Base-by-base conservation (phyloP, 2,888 invertebrate genomes). In the Euplagia quadripunctaria region DNA sequence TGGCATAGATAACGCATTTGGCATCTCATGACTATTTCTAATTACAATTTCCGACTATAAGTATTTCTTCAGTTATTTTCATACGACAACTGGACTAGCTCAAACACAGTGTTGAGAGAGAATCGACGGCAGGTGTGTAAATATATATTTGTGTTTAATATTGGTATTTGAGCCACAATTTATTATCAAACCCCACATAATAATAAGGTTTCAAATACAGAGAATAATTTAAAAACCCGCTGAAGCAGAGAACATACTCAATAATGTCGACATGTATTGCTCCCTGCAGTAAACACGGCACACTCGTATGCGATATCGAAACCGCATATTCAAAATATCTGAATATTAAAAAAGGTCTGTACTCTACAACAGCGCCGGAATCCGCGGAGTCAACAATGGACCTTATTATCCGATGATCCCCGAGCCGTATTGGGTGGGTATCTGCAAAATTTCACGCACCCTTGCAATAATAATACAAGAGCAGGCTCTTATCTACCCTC, bases 371-470 rank as follows among this genome's bases (percentile, higher is more conserved):
- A 79, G 75, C 80, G 76, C 75, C 75, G 73, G 76, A 82, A 82
- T 82, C 80, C 79, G 79, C 79, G 75, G 64, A 74, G 75, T 72
- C 75, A 84, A 86, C 84, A 84, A 86, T 85, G 78, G 73, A 76
- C 82, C 88, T 89, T 91, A 92, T 93, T 91, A 91, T 91, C 90
- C 90, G 88, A 85, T 91, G 87, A 91, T 91, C 90, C 91, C 85
- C 85, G 85, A 88, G 86, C 91, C 90, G 89, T 88, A 89, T 89
- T 89, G 86, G 86, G 88, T 85, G 89, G 89, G 87, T 93, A 93
- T 94, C 93, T 94, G 92, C 91, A 90, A 93, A 94, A 93, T 94
- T 95, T 94, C 94, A 94, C 94, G 93, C 94, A 92, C 94, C 94
- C 95, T 92, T 93, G 91, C 91, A 93, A 93, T 93, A 94, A 94